Evolutionary conservation across 2,113 vertebrate genomes (phyloP).

Genomic region (Oncorhynchus mykiss): DNA sequence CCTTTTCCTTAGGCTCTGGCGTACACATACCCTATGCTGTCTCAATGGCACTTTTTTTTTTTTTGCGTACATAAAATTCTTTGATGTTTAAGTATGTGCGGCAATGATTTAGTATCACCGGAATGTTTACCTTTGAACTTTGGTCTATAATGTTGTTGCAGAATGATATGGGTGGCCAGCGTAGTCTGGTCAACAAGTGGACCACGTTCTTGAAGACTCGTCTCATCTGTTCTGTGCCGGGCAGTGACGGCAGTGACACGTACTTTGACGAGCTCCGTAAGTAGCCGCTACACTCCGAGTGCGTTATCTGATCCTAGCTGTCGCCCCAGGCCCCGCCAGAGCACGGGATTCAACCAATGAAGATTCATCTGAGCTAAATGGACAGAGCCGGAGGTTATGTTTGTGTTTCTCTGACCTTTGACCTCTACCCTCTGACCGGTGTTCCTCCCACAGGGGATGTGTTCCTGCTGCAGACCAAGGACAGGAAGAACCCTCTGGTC

Average conservation of each 20-base stretch:
- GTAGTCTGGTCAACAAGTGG: conserved; percentile 98
- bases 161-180: conserved; percentile 94
- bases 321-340: neutral
- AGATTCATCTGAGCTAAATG: conserved; percentile 4
- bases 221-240: conserved; percentile 86
- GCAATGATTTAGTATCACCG: too few relatives aligned
- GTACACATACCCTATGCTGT: too few relatives aligned
- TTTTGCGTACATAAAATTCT: too few relatives aligned
- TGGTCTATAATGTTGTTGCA: conserved; percentile 50
- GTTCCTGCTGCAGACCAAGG: conserved; percentile 88
- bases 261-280: conserved; percentile 95
- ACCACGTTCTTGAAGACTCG: conserved; percentile 96
- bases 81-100: too few relatives aligned
- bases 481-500: conserved; percentile 89
- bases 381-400: conserved; percentile 50
- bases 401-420: conserved; percentile 60
- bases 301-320: neutral
- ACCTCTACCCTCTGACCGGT: conserved; percentile 56
- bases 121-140: too few relatives aligned
- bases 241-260: conserved; percentile 85
- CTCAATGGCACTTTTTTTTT: too few relatives aligned
- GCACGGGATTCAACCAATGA: neutral
- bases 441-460: conserved; percentile 81
- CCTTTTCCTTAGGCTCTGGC: too few relatives aligned
- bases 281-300: conserved; percentile 50